These are phyloP conservation scores for Xestia sexstrigata DNA, from an alignment of 2,888 invertebrate species.

Conservation along the genomic window DNA sequence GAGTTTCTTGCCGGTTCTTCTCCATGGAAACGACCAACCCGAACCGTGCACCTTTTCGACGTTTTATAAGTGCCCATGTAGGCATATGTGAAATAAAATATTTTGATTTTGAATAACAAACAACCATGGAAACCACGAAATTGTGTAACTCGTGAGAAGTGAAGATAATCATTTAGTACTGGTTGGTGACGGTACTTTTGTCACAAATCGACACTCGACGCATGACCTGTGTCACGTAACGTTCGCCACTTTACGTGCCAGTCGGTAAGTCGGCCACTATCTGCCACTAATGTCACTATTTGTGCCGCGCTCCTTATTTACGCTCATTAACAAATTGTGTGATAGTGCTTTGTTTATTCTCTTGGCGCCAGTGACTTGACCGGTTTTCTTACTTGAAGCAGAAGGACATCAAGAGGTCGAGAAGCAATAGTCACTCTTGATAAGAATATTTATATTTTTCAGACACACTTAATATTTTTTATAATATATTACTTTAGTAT, in stretches of 20 bases:
- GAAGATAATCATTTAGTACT: conserved; percentile 9
- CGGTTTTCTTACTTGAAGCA: neutral
- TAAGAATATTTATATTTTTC: neutral
- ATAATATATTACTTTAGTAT: too few relatives aligned
- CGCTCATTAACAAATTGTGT: conserved; percentile 33
- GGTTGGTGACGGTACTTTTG: neutral
- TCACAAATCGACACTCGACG: neutral
- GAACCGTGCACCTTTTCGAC: too few relatives aligned
- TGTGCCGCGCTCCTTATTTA: conserved; percentile 7
- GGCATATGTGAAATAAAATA: too few relatives aligned
- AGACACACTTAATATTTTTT: too few relatives aligned
- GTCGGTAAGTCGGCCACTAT: neutral
- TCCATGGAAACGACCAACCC: too few relatives aligned
- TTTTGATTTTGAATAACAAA: too few relatives aligned
- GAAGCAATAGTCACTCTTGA: neutral
- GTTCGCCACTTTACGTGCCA: conserved; percentile 4
- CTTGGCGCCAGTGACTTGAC: neutral
- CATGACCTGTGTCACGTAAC: conserved; percentile 24
- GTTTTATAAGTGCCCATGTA: too few relatives aligned
- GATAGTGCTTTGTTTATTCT: conserved; percentile 26
- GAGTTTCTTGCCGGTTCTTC: too few relatives aligned
- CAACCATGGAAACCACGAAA: neutral
- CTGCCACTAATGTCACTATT: conserved; percentile 8
- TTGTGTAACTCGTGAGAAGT: neutral
- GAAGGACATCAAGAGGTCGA: neutral